phyloP scores from a whole-genome alignment of 2,888 invertebrate species.

The Cephus sareptanus region DNA sequence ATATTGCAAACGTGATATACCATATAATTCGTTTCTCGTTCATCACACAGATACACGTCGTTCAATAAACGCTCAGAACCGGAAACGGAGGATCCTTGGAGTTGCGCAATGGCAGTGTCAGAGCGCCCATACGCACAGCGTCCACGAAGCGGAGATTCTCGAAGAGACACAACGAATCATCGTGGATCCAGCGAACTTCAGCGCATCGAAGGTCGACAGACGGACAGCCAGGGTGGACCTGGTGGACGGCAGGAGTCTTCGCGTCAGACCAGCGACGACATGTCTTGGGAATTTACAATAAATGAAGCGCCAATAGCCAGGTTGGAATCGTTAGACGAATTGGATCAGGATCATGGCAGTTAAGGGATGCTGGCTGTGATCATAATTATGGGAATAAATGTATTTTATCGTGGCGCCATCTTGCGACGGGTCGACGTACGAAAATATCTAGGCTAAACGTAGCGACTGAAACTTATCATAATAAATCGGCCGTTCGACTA shows the following conservation, averaged over 20 bases:
- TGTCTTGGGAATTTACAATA: constrained; percentile 61
- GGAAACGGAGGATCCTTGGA: constrained; percentile 61
- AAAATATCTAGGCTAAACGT: not conserved
- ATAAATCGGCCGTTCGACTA: not conserved
- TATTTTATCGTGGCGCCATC: not conserved
- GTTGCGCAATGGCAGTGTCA: constrained; percentile 49
- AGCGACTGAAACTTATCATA: not conserved
- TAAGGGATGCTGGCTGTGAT: constrained; percentile 25
- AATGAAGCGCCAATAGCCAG: constrained; percentile 73
- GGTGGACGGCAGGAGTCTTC: constrained; percentile 46
- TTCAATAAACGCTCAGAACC: constrained; percentile 61
- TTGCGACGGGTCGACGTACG: not conserved
- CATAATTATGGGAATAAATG: not conserved
- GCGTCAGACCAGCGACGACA: constrained; percentile 58
- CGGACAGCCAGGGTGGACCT: not conserved
- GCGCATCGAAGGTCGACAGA: not conserved
- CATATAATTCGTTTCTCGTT: constrained; percentile 3
- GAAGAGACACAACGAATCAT: constrained; percentile 47
- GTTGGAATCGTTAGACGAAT: constrained; percentile 75
- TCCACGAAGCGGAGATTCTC: constrained; percentile 53
- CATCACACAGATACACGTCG: constrained; percentile 53
- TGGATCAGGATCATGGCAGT: constrained; percentile 69
- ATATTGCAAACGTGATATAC: too few relatives aligned
- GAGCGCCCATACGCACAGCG: constrained; percentile 43
- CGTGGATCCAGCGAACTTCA: constrained; percentile 23